Percentiles rank a stretch among this genome's conserved stretches.
These are phyloP conservation scores for Calycopis cecrops DNA, from an alignment of 1,140 invertebrate species.

Conservation along the genomic window DNA sequence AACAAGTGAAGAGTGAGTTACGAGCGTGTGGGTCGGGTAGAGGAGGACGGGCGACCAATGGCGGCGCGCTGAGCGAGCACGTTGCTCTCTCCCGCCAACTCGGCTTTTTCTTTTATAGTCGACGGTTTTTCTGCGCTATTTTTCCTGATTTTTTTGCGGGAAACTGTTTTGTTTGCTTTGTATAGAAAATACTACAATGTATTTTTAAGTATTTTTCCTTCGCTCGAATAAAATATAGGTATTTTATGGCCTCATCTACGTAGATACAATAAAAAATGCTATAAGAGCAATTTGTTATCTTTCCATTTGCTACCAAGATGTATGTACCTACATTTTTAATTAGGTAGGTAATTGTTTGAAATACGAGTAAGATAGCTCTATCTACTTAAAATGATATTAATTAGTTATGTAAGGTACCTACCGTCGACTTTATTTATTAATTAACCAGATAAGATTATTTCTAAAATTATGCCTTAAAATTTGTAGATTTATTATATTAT, in stretches of 20 bases:
- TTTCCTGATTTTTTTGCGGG: constrained; percentile 68
- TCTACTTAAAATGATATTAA: too few relatives aligned
- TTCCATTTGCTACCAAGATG: too few relatives aligned
- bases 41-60: constrained; percentile 48
- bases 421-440: too few relatives aligned
- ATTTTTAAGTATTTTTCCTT: constrained; percentile 53
- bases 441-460: too few relatives aligned
- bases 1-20: constrained; percentile 74
- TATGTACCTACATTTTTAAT: too few relatives aligned
- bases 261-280: constrained; percentile 6
- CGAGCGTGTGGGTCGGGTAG: constrained; percentile 34
- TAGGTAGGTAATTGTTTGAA: too few relatives aligned
- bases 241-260: constrained; percentile 22
- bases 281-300: too few relatives aligned
- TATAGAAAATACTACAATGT: constrained; percentile 57
- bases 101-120: constrained; percentile 71
- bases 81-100: constrained; percentile 58
- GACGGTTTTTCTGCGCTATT: constrained; percentile 69
- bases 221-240: constrained; percentile 35
- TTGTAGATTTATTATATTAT: too few relatives aligned
- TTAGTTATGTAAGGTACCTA: too few relatives aligned
- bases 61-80: constrained; percentile 56
- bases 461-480: too few relatives aligned
- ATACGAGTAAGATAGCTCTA: too few relatives aligned
- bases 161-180: constrained; percentile 72